Conservation (phyloP, 2,113 vertebrate species). For the Forbesichthys agassizii region DNA sequence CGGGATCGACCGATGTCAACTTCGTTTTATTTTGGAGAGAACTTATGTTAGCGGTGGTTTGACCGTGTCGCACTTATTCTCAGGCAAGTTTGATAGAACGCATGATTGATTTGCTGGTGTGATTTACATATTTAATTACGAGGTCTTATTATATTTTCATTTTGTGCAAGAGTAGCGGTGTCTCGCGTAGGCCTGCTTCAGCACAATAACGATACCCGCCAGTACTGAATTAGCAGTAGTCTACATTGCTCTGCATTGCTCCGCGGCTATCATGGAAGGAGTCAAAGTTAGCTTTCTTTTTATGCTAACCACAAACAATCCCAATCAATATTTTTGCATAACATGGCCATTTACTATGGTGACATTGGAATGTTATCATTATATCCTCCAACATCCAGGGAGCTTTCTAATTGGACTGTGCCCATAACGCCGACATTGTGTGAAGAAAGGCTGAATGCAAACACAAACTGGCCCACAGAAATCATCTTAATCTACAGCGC, state of each 20-base stretch:
- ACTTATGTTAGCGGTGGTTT: no score
- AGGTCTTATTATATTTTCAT: no score
- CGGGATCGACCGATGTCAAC: no score
- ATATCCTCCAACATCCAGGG: background rate
- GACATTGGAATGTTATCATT: background rate
- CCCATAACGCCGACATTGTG: background rate
- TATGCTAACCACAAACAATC: background rate
- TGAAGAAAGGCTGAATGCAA: constrained; percentile 7
- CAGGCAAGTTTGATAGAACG: background rate
- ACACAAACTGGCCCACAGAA: constrained; percentile 23
- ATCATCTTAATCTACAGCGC: constrained; percentile 51
- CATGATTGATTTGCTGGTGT: constrained; percentile 1
- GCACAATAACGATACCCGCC: no score
- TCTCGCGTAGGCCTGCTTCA: no score
- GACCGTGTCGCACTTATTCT: background rate
- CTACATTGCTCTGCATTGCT: no score
- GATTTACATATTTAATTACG: background rate
- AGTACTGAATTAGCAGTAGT: no score
- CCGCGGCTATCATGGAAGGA: background rate
- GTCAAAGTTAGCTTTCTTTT: background rate
- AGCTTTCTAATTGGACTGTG: constrained; percentile 10
- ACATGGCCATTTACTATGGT: background rate
- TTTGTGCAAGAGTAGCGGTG: no score
- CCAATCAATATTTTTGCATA: background rate
- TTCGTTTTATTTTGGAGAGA: no score